A percentile compares a stretch with the other conserved stretches of the same genome.
These are phyloP conservation scores for Rhabdomys pumilio DNA, from an alignment of 2,797 vertebrate genomes.

Conservation along the genomic window DNA sequence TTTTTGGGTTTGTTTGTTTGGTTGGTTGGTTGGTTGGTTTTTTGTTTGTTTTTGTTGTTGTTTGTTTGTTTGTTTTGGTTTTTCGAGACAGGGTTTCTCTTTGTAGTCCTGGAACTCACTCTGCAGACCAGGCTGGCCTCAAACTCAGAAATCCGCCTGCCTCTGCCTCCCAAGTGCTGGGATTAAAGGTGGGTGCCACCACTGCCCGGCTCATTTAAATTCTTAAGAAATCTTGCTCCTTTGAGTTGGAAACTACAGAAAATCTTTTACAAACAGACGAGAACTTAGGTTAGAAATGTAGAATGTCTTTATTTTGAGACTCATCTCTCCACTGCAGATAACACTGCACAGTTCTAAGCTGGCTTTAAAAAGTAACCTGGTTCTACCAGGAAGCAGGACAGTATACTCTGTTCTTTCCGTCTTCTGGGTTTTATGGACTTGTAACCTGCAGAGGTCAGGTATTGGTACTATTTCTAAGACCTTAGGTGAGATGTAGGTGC, in stretches of 20 bases:
- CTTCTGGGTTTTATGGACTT: slow-evolving; percentile 18
- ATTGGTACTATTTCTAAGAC: slow-evolving; percentile 3
- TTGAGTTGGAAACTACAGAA: slow-evolving; percentile 8
- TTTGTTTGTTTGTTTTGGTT: too few species aligned
- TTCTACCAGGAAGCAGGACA: background rate
- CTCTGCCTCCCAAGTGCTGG: too few species aligned
- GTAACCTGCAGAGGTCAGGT: slow-evolving; percentile 33
- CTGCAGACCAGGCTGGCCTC: too few species aligned
- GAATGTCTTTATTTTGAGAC: background rate
- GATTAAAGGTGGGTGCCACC: too few species aligned
- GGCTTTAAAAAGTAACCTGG: background rate
- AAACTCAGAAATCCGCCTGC: too few species aligned
- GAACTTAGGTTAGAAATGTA: slow-evolving; percentile 1
- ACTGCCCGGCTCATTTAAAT: background rate
- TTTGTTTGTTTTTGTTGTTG: too few species aligned
- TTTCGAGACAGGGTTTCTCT: too few species aligned
- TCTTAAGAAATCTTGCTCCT: slow-evolving; percentile 52
- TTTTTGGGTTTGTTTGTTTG: too few species aligned
- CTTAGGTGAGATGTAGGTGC: background rate
- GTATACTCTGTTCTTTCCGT: background rate
- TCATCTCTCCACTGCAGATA: background rate
- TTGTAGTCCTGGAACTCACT: too few species aligned
- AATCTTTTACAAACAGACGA: background rate
- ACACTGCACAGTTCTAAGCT: background rate
- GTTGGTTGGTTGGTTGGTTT: too few species aligned